These are phyloP conservation scores for Phalacrocorax brasilianus DNA, from an alignment of 2,113 vertebrate species.

Conservation along the genomic window DNA sequence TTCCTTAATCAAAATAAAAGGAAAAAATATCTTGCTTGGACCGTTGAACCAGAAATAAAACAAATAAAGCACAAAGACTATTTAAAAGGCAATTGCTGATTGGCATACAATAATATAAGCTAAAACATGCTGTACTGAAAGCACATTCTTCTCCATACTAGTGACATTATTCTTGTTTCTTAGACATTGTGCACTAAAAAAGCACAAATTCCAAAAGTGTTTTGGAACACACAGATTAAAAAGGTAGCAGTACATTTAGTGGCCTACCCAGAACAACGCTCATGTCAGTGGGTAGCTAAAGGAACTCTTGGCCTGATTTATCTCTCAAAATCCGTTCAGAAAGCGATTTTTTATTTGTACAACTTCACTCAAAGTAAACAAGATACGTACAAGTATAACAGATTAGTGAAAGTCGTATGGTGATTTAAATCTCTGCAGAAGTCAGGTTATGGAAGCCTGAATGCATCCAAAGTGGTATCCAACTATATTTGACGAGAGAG, in stretches of 20 bases:
- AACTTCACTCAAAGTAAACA: neutral
- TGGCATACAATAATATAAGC: neutral
- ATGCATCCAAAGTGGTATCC: neutral
- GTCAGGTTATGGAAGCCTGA: neutral
- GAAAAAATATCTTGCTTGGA: neutral
- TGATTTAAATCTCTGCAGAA: neutral
- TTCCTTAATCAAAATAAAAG: neutral
- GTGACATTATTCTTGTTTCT: neutral
- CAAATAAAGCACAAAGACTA: neutral
- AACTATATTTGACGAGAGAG: neutral
- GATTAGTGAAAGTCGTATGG: neutral
- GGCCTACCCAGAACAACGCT: neutral
- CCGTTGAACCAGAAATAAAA: neutral
- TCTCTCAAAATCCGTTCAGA: neutral
- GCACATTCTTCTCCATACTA: conserved; percentile 20
- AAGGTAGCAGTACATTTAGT: neutral
- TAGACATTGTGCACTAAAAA: neutral
- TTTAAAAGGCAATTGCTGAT: neutral
- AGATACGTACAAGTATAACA: neutral
- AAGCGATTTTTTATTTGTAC: neutral
- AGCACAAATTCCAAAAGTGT: neutral
- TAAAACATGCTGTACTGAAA: neutral
- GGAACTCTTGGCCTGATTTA: neutral
- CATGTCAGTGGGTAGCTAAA: neutral
- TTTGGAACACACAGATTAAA: neutral